Percentiles rank a stretch among this genome's conserved stretches.
Evolutionary conservation across 2,888 invertebrate genomes (phyloP).

Genomic region (Luperina nickerlii): DNA sequence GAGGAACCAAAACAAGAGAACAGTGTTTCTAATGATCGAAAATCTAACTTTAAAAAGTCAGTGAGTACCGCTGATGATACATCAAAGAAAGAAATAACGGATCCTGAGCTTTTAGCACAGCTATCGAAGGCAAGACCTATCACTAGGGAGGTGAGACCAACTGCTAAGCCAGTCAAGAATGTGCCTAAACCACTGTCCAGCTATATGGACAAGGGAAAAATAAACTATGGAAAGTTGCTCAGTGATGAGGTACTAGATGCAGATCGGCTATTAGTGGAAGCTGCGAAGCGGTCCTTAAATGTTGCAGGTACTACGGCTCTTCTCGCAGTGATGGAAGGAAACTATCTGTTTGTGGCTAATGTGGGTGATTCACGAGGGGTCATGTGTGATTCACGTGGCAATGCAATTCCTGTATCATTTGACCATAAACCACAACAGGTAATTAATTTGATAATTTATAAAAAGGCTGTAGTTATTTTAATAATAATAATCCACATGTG

Average conservation of each 20-base stretch:
- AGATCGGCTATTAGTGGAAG: conserved; percentile 95
- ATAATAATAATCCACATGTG: not conserved
- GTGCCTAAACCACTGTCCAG: conserved; percentile 89
- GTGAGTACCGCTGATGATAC: conserved; percentile 91
- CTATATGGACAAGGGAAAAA: conserved; percentile 94
- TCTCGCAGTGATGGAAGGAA: conserved; percentile 95
- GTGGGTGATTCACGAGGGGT: conserved; percentile 99
- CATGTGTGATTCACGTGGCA: conserved; percentile 97
- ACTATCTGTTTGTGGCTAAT: conserved; percentile 97
- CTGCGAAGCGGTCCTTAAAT: conserved; percentile 94
- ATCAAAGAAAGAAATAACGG: conserved; percentile 91
- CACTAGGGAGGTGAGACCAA: conserved; percentile 91
- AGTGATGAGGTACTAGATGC: conserved; percentile 97
- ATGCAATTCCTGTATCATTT: conserved; percentile 97
- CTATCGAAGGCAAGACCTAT: conserved; percentile 90
- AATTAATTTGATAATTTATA: conserved; percentile 56
- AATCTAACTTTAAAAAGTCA: conserved; percentile 92
- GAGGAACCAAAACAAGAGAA: conserved; percentile 83
- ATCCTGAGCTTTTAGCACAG: conserved; percentile 92
- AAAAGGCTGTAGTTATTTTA: not conserved
- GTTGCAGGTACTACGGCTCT: conserved; percentile 97
- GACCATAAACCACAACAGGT: conserved; percentile 99
- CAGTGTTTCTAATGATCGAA: conserved; percentile 86
- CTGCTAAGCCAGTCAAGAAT: conserved; percentile 84
- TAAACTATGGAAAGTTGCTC: conserved; percentile 95